Evolutionary conservation across 1,140 invertebrate genomes (phyloP), one percentile per base, ranked within the genome.

Genomic region (Cydia fagiglandana): DNA sequence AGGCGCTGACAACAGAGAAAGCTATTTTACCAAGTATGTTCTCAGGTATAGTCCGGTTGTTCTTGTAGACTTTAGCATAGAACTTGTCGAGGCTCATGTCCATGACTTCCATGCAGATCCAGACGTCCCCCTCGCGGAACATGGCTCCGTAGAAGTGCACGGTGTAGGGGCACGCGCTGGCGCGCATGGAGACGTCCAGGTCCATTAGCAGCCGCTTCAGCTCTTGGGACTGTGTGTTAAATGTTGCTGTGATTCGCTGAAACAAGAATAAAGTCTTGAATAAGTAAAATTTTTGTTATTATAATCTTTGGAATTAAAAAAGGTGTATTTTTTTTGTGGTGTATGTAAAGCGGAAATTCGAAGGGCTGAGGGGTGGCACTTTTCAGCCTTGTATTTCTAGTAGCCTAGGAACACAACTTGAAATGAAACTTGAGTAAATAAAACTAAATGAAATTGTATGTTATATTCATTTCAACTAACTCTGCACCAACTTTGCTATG

Each of bases 91-190:
- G 94, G 89, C 98, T 99, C 79, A 97, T 99, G 82, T 98, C 97
- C 99, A 99, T 99, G 12, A 99, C 95, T 93, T 99, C 99, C 99
- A 99, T 99, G 89, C 98, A 99, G 86, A 99, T 99, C 98, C 98
- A 99, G 38, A 99, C 98, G 93, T 99, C 98, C 15, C 97, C 97
- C 92, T 98, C 97, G 64, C 97, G 96, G 84, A 99, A 99, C 84
- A 99, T 96, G 68, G 98, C 98, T 13, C 99, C 99, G 92, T 98
- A 98, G 94, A 99, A 99, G 86, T 99, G 97, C 2, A 99, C 99
- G 66, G 99, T 99, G 87, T 98, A 98, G 0, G 96, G 96, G 92
- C 98, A 99, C 83, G 98, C 98, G 83, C 98, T 98, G 78, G 97
- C 98, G 80, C 98, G 95, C 97, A 97, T 97, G 1, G 96, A 97